phyloP scores from a whole-genome alignment of 2,888 invertebrate species.

The Leptinotarsa peninsularis region DNA sequence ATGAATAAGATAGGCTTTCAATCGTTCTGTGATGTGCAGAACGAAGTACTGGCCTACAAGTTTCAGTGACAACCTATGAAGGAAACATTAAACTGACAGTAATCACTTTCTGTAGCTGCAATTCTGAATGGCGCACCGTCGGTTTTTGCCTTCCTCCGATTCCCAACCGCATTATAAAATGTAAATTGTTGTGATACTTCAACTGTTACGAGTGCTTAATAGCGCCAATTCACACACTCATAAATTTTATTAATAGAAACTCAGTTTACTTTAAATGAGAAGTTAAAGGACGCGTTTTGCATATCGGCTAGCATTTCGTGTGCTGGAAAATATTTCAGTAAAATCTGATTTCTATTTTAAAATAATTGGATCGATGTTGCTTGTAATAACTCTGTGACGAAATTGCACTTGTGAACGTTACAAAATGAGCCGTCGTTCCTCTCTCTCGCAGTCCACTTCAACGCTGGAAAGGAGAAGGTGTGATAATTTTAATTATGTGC shows the following conservation, averaged over 20 bases:
- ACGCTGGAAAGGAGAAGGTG: slow-evolving; percentile 1
- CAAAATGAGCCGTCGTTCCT: slow-evolving; percentile 12
- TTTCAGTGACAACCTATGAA: slow-evolving; percentile 3
- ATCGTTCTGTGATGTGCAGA: neutral
- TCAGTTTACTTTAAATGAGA: slow-evolving; percentile 39
- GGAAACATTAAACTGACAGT: slow-evolving; percentile 14
- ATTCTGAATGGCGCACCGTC: neutral
- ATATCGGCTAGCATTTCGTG: slow-evolving; percentile 26
- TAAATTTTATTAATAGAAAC: slow-evolving; percentile 40
- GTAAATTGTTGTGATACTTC: slow-evolving; percentile 27
- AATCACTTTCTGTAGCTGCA: neutral
- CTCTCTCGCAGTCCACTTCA: slow-evolving; percentile 6
- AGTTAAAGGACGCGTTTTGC: slow-evolving; percentile 32
- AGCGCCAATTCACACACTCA: slow-evolving; percentile 31
- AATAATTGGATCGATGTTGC: slow-evolving; percentile 35
- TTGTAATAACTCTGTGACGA: slow-evolving; percentile 31
- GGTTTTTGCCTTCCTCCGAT: neutral
- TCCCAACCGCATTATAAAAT: slow-evolving; percentile 21
- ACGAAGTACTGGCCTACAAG: neutral
- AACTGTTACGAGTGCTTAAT: slow-evolving; percentile 22
- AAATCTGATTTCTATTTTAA: slow-evolving; percentile 39
- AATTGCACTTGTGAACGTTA: slow-evolving; percentile 21
- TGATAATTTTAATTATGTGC: slow-evolving; percentile 3
- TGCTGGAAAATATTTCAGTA: slow-evolving; percentile 32
- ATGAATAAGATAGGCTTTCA: too few relatives aligned